Evolutionary conservation across 2,888 invertebrate species (phyloP), one percentile per base, ranked within the genome.

Genomic region (Clostera curtula): DNA sequence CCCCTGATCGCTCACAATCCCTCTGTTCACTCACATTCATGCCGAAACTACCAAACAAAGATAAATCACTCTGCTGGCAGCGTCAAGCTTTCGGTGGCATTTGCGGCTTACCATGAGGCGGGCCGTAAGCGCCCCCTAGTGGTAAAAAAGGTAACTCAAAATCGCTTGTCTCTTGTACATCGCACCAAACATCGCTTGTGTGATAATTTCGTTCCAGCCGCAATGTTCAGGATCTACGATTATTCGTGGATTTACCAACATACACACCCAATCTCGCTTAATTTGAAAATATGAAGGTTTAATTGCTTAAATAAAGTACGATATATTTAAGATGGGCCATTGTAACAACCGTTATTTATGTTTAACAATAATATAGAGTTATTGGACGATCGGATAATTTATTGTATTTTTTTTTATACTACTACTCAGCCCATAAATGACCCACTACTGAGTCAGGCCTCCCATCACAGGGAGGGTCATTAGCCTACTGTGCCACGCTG

Each of bases 241-340:
- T 68, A 74, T 67, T 60, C 63, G 47, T 44, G 69, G 70, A 71
- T 76, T 74, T 69, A 63, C 68, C 60, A 50, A 51, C 61, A 59
- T n/a, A n/a, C 48, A 55, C 56, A 52, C 43, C 47, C 53, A 55
- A 64, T 67, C 63, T 40, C 50, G 52, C 52, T 66, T 76, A 76
- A 80, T 77, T 63, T 71, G 74, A 69, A 79, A 77, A 77, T 77
- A 80, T 79, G 71, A 59, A 48, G 54, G 58, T 59, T 67, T 76
- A 73, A 76, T 77, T 74, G 66, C 58, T 42, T 27, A 56, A 50
- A 52, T 52, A 49, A 51, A 51, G 49, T 43, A 9, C 33, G 31
- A 39, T 45, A 43, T 40, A 40, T 48, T 36, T 48, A 48, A 45
- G 49, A 49, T 36, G 30, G 53, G 58, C 59, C 46, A 56, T 43